Percentiles rank a stretch among this genome's conserved stretches.
Evolutionary conservation across 2,797 vertebrate species (phyloP).

Genomic region (Tauraco hartlaubi): DNA sequence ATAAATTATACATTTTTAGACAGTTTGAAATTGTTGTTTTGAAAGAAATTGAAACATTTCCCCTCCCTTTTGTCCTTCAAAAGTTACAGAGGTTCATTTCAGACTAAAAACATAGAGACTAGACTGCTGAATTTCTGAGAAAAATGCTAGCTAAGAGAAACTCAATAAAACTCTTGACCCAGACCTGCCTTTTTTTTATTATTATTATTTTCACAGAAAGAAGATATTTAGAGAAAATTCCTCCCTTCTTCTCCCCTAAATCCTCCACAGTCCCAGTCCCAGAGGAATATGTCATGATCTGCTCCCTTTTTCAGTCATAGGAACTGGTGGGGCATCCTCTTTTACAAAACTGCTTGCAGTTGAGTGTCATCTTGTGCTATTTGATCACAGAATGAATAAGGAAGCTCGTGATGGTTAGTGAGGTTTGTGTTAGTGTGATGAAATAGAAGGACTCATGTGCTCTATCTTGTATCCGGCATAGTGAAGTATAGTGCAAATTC

Average conservation of each 20-base stretch:
- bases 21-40: not conserved
- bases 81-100: not conserved
- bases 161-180: not conserved
- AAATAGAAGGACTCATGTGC: not conserved
- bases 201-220: not conserved
- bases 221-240: not conserved
- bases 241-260: not conserved
- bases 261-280: not conserved
- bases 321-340: not conserved
- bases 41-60: not conserved
- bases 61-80: not conserved
- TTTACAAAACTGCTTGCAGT: not conserved
- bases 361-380: not conserved
- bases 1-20: not conserved
- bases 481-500: not conserved
- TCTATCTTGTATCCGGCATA: not conserved
- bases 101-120: not conserved
- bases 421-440: not conserved
- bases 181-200: not conserved
- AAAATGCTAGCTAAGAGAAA: not conserved
- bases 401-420: not conserved
- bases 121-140: not conserved
- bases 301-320: not conserved
- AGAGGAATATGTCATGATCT: not conserved
- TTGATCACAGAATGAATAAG: not conserved